Base-by-base conservation (phyloP, 2,888 invertebrate genomes). In the Ectemnius continuus region DNA sequence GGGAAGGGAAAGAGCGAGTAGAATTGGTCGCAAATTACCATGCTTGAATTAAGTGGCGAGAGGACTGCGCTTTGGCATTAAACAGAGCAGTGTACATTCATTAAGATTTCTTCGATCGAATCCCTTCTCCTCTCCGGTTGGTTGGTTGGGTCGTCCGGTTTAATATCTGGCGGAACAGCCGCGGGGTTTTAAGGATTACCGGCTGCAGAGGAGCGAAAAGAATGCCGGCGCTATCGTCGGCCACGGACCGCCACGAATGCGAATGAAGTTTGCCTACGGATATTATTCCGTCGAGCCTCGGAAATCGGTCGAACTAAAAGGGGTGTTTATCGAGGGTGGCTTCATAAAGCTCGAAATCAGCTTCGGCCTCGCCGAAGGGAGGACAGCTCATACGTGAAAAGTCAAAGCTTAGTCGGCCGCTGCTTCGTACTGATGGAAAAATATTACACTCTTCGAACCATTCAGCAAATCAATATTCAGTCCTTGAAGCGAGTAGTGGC, bases 301-400 rank as follows among this genome's bases (percentile, higher is more conserved):
- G 61, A 66, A 56, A 68, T 67, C 56, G 20, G 3, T 8, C 3
- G 6, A 45, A 23, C 61, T 65, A 75, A 76, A 71, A 71, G 67
- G 48, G 23, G 14, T 66, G 68, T 68, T 75, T 71, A 75, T 71
- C 71, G 66, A 71, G 68, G 68, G 36, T 8, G 45, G 67, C 60
- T 62, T 68, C 68, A 65, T 63, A 71, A 71, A 75, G 16, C 45
- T n/a, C 4, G 60, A 48, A 76, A 76, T 70, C 47, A 70, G 11
- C n/a, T 13, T 16, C 52, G n/a, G 16, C 52, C 52, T 11, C 1
- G 36, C 2, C 4, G 8, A 6, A 23, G 36, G 11, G 8, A 36
- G 36, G 36, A 36, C 36, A 36, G 36, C 1, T 36, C 23, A 36
- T 36, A 36, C 11, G 36, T 36, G 36, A 36, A 36, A 52, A 52